Evolutionary conservation across 2,113 vertebrate genomes (phyloP).

Genomic region (Erythrolamprus reginae): DNA sequence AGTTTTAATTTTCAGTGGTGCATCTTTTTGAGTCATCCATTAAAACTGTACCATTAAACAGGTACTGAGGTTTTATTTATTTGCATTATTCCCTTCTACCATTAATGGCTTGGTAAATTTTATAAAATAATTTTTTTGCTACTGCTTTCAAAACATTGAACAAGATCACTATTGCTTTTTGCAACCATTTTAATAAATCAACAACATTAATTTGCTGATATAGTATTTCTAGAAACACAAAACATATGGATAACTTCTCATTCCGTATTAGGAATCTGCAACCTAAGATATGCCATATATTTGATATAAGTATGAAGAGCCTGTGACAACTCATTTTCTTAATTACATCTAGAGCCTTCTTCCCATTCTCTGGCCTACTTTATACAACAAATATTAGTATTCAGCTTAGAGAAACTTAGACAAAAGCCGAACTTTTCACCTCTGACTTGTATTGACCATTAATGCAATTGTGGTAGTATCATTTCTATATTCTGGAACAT

Average conservation of each 20-base stretch:
- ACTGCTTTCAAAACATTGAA: slow-evolving; percentile 9
- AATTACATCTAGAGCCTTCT: neutral
- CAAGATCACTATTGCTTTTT: neutral
- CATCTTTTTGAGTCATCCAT: slow-evolving; percentile 33
- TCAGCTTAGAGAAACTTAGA: too few species aligned
- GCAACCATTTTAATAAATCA: neutral
- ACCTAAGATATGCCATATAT: neutral
- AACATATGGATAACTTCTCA: neutral
- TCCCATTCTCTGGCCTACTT: neutral
- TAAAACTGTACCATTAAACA: slow-evolving; percentile 6
- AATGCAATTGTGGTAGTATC: neutral
- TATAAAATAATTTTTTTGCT: slow-evolving; percentile 3
- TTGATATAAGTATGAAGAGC: neutral
- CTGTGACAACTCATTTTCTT: neutral
- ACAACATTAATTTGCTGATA: neutral
- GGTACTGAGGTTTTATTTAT: slow-evolving; percentile 31
- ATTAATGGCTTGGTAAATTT: slow-evolving; percentile 4
- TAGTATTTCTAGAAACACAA: neutral
- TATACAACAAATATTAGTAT: neutral
- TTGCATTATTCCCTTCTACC: slow-evolving; percentile 24
- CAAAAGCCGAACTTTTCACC: neutral
- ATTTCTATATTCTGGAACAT: neutral
- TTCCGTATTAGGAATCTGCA: neutral
- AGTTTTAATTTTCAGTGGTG: slow-evolving; percentile 35
- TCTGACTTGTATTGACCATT: neutral